phyloP scores from a whole-genome alignment of 2,888 invertebrate genomes.

The Prosopocoilus inquinatus region DNA sequence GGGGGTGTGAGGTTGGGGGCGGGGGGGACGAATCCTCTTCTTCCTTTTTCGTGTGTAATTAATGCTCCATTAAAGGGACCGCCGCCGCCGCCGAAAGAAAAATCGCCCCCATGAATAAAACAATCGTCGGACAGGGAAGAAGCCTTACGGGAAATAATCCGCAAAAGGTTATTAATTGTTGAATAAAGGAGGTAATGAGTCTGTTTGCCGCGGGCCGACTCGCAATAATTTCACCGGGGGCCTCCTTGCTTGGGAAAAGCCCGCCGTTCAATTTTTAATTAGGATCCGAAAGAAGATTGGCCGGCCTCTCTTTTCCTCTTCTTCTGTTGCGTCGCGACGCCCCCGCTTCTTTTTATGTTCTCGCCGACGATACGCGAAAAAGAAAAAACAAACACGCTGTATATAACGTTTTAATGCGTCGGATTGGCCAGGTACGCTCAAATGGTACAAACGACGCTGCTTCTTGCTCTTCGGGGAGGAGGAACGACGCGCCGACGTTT shows the following conservation, averaged over 20 bases:
- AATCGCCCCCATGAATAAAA: constrained; percentile 19
- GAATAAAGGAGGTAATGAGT: constrained; percentile 2
- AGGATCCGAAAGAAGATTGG: neutral
- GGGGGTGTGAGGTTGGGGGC: too few species aligned
- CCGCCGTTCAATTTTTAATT: neutral
- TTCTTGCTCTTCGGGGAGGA: too few species aligned
- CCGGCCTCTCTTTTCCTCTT: too few species aligned
- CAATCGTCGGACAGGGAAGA: constrained; percentile 13
- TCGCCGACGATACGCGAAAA: too few species aligned
- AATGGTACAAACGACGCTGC: too few species aligned
- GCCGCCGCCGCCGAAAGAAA: constrained; percentile 11
- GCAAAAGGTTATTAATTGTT: constrained; percentile 4
- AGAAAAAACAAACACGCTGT: too few species aligned
- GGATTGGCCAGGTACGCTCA: too few species aligned
- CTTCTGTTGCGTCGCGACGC: too few species aligned
- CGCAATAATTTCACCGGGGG: neutral
- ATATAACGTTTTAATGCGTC: too few species aligned
- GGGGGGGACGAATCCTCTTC: constrained; percentile 1
- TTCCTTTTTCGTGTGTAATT: constrained; percentile 16
- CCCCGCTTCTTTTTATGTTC: too few species aligned
- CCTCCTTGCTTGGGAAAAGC: neutral
- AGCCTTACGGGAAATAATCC: constrained; percentile 1
- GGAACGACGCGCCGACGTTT: too few species aligned
- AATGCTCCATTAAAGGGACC: constrained; percentile 15
- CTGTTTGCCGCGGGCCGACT: neutral